Base-by-base conservation (phyloP, 2,797 vertebrate genomes). In the Amphiprion clarkii region DNA sequence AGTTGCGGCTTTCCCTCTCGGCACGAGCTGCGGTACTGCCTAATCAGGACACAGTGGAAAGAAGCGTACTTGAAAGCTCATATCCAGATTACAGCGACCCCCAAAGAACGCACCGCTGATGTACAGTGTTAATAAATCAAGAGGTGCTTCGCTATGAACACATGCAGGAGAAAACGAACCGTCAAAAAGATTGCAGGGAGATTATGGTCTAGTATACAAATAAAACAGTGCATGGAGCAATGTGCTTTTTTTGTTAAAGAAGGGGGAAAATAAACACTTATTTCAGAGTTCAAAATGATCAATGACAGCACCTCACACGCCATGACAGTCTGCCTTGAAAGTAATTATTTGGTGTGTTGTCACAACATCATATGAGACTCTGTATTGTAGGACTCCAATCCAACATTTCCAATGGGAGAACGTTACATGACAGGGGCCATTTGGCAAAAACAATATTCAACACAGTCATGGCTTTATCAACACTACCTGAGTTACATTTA, bases 401-500 rank as follows among this genome's bases (percentile, higher is more conserved):
- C 56, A 73, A 79, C 60, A 48, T 64, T 88, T 85, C 77, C 78
- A 92, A 87, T 80, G 78, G 65, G 74, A 79, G 73, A 86, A 85
- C 52, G 57, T 82, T 57, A 84, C 48, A 80, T 71, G 80, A 85
- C 71, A 62, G 73, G 81, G 90, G 79, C 65, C 80, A 59, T 89
- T 88, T 83, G 81, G 90, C 87, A 80, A 82, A 79, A 64, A 85
- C 25, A 76, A 86, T 66, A 83, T 86, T 85, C 31, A 84, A 91
- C 90, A 91, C 82, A 89, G 85, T 92, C 93, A 95, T 95, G 93
- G 94, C 93, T 95, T 94, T 92, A 90, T 93, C 86, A 85, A 93
- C 89, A 92, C 93, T 95, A 94, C 94, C 94, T 95, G 94, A 95
- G 93, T 90, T 91, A 93, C 88, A 90, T 89, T 88, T 88, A 89